These are phyloP conservation scores for Emydocephalus ijimae DNA, from an alignment of 2,113 vertebrate species.

Conservation along the genomic window DNA sequence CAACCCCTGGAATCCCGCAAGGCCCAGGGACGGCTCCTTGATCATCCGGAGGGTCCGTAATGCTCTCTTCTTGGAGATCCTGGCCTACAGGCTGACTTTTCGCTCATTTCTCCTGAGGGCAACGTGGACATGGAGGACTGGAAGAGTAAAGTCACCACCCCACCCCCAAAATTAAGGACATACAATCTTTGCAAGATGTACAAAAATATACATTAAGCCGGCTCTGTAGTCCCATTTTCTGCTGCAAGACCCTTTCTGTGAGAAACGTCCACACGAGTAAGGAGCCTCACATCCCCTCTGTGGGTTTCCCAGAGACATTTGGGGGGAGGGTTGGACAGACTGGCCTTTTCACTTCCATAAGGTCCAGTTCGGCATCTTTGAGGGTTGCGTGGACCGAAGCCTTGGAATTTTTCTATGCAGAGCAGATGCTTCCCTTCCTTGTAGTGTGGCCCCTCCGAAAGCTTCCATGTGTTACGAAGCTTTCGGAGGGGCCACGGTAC, in stretches of 20 bases:
- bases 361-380: neutral
- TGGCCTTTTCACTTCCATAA: neutral
- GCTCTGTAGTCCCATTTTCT: no score
- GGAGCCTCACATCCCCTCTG: neutral
- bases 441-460: neutral
- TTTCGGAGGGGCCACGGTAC: no score
- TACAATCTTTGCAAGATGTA: neutral
- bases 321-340: neutral
- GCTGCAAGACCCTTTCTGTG: neutral
- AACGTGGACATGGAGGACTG: no score
- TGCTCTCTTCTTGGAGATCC: no score
- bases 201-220: neutral
- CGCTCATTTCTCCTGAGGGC: neutral
- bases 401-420: neutral
- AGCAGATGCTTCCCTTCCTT: no score
- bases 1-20: neutral
- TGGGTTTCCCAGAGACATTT: neutral
- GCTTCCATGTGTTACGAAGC: no score
- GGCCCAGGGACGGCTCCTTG: neutral
- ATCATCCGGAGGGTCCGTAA: neutral
- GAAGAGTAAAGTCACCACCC: neutral
- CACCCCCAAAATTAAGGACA: no score
- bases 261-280: neutral
- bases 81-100: neutral
- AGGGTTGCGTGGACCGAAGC: neutral